Base-by-base conservation (phyloP, 1,140 invertebrate genomes). In the Panonychus citri region DNA sequence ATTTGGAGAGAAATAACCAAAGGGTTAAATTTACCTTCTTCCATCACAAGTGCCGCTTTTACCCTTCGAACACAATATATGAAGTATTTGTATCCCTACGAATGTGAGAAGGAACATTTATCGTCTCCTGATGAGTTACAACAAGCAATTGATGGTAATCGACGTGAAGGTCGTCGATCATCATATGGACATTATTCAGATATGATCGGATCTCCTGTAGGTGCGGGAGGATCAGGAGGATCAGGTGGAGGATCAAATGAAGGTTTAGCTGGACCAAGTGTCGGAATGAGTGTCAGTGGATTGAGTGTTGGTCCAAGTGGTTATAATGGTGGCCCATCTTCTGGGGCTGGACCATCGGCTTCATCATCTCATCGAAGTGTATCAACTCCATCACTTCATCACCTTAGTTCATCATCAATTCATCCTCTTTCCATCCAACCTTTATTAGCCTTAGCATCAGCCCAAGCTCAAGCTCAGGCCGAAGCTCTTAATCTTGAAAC, bases 1-100 rank as follows among this genome's bases (percentile, higher is more conserved):
- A 75, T 98, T 50, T 99, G 94, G 95, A 85, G 96, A 67, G 93
- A 97, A 77, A 98, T 98, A 67, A 98, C 97, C 69, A 98, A 98
- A 73, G 95, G 95, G 21, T 78, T 99, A 48, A 89, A 93, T 71
- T 75, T 99, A 59, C 95, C 95, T 0, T 94, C 90, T 1, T 94
- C 88, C 59, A 99, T 99, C 68, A 99, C 95, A 12, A 96, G 90
- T 55, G 95, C 95, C 12, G 95, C 95, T 15, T 99, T 99, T 70
- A 99, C 95, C 50, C 75, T 99, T 51, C 77, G 95, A 64, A 98
- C 94, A 67, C 95, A 99, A 91, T 98, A 77, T 69, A 97, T 97
- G 87, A 99, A 98, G 71, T 99, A 98, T 73, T 73, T 99, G 39
- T 99, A 98, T 69, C 89, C 93, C 12, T 97, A 93, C 70, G 95